phyloP scores from a whole-genome alignment of 92 coral and sea anemone genomes.

The Chrysogorgia sp. region DNA sequence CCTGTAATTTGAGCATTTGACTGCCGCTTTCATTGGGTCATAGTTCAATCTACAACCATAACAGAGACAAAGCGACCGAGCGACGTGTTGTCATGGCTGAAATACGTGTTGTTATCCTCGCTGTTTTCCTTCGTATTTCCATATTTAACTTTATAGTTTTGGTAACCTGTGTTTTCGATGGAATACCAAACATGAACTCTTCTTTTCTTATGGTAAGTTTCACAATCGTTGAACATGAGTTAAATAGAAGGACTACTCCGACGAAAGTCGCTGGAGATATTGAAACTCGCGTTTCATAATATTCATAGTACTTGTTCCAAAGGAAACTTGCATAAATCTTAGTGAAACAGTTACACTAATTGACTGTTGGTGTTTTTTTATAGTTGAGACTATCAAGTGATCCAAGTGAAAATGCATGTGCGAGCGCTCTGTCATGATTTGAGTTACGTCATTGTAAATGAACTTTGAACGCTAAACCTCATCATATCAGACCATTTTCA shows the following conservation, averaged over 20 bases:
- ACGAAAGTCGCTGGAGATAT: slow-evolving; percentile 2
- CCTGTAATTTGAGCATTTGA: slow-evolving; percentile 12
- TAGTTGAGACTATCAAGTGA: too few species aligned
- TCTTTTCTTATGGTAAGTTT: slow-evolving; percentile 26
- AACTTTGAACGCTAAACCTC: background rate
- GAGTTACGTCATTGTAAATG: background rate
- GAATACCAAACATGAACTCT: slow-evolving; percentile 33
- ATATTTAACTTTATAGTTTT: slow-evolving; percentile 29
- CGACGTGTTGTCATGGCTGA: slow-evolving; percentile 7
- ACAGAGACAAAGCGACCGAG: background rate
- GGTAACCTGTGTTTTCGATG: slow-evolving; percentile 31
- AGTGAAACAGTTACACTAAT: too few species aligned
- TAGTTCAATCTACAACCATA: background rate
- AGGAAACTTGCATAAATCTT: too few species aligned
- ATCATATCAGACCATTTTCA: background rate
- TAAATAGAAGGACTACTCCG: background rate
- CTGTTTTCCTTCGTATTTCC: slow-evolving; percentile 22
- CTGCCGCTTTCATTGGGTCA: background rate
- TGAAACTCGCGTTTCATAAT: too few species aligned
- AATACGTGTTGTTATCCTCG: slow-evolving; percentile 21
- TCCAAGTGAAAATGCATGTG: too few species aligned
- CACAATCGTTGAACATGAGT: background rate
- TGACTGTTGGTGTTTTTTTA: too few species aligned
- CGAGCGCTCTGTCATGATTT: too few species aligned
- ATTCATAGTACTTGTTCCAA: too few species aligned